A percentile compares a stretch with the other conserved stretches of the same genome.
Conservation (phyloP, 2,888 invertebrate species). For the Eurytoma californica region DNA sequence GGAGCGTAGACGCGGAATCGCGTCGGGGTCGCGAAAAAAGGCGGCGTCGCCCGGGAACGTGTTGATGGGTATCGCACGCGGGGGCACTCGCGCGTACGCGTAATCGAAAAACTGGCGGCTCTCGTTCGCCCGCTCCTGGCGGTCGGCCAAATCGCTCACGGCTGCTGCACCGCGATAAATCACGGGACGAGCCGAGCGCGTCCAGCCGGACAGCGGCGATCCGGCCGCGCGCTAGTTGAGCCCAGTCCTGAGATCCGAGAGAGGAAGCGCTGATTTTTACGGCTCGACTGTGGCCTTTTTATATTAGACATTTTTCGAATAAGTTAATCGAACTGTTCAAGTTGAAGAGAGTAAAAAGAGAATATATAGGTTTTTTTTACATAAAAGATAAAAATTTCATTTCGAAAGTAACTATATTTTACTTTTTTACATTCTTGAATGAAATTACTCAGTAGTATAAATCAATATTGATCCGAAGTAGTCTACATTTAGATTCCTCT, state of each 20-base stretch:
- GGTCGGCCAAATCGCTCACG: constrained; percentile 64
- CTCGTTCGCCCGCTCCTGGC: constrained; percentile 59
- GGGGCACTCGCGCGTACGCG: constrained; percentile 57
- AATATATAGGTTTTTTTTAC: too few relatives aligned
- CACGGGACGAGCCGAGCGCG: neutral
- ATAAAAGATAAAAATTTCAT: too few relatives aligned
- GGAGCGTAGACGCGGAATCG: too few relatives aligned
- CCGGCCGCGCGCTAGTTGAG: neutral
- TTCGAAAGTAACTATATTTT: too few relatives aligned
- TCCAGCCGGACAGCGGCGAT: constrained; percentile 13
- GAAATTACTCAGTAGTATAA: too few relatives aligned
- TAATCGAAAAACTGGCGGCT: constrained; percentile 62
- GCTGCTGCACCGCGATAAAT: constrained; percentile 42
- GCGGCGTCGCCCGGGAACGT: too few relatives aligned
- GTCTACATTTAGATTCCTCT: too few relatives aligned
- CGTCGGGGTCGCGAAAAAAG: too few relatives aligned
- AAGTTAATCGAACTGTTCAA: neutral
- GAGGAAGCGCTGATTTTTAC: neutral
- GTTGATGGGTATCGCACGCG: constrained; percentile 15
- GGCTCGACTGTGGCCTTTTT: neutral
- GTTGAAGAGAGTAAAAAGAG: too few relatives aligned
- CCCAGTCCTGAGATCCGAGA: constrained; percentile 14
- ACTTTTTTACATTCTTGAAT: too few relatives aligned
- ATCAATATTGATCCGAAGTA: too few relatives aligned
- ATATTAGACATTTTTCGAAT: too few relatives aligned